Conservation (phyloP, 2,113 vertebrate genomes). For the Pongo abelii region DNA sequence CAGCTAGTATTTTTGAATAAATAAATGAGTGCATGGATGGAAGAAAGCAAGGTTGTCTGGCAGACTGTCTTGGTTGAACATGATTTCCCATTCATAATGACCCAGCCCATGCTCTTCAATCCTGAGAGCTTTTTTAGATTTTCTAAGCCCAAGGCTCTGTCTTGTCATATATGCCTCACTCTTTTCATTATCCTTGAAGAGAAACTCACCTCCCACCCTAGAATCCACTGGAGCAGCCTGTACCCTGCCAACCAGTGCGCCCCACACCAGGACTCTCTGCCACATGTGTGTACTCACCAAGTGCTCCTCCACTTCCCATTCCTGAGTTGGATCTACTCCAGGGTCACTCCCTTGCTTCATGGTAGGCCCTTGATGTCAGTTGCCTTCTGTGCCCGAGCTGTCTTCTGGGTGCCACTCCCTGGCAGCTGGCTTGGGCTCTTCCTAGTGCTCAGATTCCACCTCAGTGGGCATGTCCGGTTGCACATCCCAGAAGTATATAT, state of each 20-base stretch:
- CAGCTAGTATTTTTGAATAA: not conserved
- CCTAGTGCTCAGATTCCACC: not conserved
- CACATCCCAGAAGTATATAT: not conserved
- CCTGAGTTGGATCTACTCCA: too few relatives aligned
- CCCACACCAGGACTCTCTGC: not conserved
- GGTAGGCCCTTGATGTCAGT: too few relatives aligned
- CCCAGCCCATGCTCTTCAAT: not conserved
- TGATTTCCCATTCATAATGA: not conserved
- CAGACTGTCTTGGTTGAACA: too few relatives aligned
- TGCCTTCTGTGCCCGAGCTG: not conserved
- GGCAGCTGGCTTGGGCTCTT: not conserved
- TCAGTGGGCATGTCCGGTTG: not conserved
- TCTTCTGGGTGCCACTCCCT: not conserved
- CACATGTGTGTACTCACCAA: accelerated
- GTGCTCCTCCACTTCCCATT: not conserved
- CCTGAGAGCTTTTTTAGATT: not conserved
- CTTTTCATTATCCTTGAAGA: not conserved
- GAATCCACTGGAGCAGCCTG: not conserved
- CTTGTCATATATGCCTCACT: not conserved
- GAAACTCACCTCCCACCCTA: not conserved
- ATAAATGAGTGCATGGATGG: accelerated
- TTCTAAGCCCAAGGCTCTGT: not conserved
- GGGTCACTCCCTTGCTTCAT: not conserved
- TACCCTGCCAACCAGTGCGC: too few relatives aligned
- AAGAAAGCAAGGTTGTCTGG: not conserved